A percentile compares a stretch with the other conserved stretches of the same genome.
phyloP scores from a whole-genome alignment of 2,113 vertebrate species.

The Psophia crepitans region DNA sequence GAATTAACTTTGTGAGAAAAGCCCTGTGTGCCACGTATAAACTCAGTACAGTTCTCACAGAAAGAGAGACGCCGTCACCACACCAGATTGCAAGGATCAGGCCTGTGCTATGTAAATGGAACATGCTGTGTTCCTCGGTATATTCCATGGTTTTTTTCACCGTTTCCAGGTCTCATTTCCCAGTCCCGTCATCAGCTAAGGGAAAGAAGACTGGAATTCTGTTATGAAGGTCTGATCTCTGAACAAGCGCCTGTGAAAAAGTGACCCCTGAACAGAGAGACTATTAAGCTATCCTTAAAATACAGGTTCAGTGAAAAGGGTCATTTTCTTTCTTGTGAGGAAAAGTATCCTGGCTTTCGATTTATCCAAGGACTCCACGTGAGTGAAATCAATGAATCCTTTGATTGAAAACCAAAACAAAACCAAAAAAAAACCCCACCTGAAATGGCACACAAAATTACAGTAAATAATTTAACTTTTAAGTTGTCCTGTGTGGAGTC shows the following conservation, averaged over 20 bases:
- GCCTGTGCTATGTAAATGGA: not conserved
- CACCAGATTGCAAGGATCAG: not conserved
- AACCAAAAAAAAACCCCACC: accelerated
- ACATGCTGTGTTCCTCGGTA: not conserved
- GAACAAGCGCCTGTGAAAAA: not conserved
- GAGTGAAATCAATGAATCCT: not conserved
- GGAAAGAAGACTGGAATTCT: not conserved
- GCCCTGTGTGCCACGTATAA: not conserved
- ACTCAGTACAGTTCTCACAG: not conserved
- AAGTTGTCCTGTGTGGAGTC: not conserved
- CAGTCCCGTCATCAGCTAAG: not conserved
- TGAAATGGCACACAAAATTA: not conserved
- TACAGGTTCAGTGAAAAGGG: not conserved
- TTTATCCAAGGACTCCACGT: not conserved
- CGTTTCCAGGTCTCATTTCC: not conserved
- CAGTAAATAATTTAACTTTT: not conserved
- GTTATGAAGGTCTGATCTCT: not conserved
- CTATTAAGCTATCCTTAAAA: not conserved
- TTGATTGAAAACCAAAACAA: not conserved
- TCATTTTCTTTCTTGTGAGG: not conserved
- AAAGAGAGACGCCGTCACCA: not conserved
- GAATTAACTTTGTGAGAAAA: not conserved
- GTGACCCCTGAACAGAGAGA: not conserved
- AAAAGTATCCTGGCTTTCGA: not conserved
- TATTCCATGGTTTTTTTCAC: not conserved